A percentile compares a stretch with the other conserved stretches of the same genome.
Conservation (phyloP, 2,113 vertebrate genomes). For the Melanocharis versteri region DNA sequence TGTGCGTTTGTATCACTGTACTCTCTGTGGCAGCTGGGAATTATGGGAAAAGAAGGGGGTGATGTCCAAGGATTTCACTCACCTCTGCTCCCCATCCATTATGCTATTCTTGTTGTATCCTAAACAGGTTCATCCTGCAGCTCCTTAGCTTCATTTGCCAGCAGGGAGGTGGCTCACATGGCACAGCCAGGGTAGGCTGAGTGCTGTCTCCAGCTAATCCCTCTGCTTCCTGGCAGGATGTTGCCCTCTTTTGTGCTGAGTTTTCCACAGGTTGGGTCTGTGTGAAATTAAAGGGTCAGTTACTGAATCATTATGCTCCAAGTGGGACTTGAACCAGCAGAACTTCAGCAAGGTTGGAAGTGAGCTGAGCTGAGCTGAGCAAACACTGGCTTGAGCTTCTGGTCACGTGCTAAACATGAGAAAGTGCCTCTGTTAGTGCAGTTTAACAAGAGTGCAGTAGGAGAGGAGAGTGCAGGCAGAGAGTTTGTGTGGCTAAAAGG, state of each 20-base stretch:
- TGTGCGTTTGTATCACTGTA: accelerated
- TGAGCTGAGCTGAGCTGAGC: not conserved
- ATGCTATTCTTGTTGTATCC: not conserved
- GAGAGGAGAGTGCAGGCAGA: not conserved
- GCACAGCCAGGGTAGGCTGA: not conserved
- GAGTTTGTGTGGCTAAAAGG: not conserved
- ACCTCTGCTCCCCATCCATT: not conserved
- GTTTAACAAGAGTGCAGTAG: not conserved
- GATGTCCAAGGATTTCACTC: not conserved
- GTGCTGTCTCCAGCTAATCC: not conserved
- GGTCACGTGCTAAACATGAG: not conserved
- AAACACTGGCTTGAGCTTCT: not conserved
- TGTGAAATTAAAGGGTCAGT: not conserved
- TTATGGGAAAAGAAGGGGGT: not conserved
- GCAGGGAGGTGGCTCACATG: not conserved
- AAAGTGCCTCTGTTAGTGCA: not conserved
- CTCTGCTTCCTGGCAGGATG: not conserved
- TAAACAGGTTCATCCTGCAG: not conserved
- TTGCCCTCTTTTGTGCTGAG: not conserved
- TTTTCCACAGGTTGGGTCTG: not conserved
- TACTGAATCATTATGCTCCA: not conserved
- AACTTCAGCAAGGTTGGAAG: not conserved
- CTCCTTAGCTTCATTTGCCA: not conserved
- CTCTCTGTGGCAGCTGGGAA: not conserved
- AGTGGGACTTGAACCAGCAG: not conserved